Base-by-base conservation (phyloP, 2,797 vertebrate genomes). In the Premnoplex brunnescens region DNA sequence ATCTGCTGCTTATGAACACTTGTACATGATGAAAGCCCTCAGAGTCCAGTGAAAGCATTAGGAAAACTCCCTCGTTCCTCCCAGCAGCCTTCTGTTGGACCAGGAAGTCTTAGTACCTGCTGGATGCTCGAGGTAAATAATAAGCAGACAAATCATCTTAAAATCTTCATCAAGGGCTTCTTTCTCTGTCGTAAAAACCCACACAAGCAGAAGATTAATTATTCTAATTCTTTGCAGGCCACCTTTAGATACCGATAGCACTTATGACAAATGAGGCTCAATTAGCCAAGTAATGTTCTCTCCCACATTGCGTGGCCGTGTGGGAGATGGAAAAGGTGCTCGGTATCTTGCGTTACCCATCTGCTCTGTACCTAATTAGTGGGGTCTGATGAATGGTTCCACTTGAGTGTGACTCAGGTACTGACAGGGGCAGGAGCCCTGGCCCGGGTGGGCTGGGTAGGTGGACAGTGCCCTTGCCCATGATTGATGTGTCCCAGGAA, bases 231-330 rank as follows among this genome's bases (percentile, higher is more conserved):
- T 96, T 96, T 90, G 74, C 82, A 63, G 73, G 52, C 91, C 88
- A 90, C 89, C 93, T 95, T 95, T 96, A 95, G 89, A 46, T 95
- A 91, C 71, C 7, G 3, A 79, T 91, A 91, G 76, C 76, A 85
- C 89, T 94, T 91, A 75, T 0, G 48, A 93, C 91, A 95, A 96
- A 95, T 84, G 89, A 95, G 89, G 64, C 83, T 96, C 89, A 93
- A 91, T 96, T 96, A 95, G 93, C 74, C 83, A 79, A 94, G 92
- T 89, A 96, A 96, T 92, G 80, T 79, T 94, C 88, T 92, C 94
- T 95, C 95, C 88, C 91, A 92, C 93, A 72, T 86, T 52, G 63
- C 32, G 4, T 81, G 85, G 89, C 88, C 44, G 1, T 91, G 92
- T 95, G 88, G 91, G 91, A 96, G 94, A 89, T 91, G 63, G 79